A percentile compares a stretch with the other conserved stretches of the same genome.
Evolutionary conservation across 2,113 vertebrate genomes (phyloP).

Genomic region (Protobothrops flavoviridis): DNA sequence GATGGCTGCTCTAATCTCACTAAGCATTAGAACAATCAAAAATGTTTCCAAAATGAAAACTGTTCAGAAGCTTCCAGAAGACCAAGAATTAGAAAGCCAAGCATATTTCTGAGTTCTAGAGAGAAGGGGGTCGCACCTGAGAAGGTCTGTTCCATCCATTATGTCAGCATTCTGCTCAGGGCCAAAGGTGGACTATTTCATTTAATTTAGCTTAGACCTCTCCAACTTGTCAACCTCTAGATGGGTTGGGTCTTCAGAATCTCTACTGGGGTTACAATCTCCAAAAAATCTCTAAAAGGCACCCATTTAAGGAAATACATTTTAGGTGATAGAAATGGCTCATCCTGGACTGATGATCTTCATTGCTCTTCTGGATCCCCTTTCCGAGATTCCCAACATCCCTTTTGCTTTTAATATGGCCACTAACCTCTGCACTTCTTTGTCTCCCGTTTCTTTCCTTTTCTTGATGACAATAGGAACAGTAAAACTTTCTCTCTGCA

Average conservation of each 20-base stretch:
- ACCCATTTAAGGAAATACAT: background rate
- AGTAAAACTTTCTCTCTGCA: slow-evolving; percentile 40
- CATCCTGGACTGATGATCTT: background rate
- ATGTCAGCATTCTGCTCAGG: too few relatives aligned
- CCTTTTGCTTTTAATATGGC: background rate
- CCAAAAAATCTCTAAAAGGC: background rate
- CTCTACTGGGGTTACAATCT: background rate
- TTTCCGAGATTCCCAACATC: background rate
- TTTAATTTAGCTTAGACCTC: too few relatives aligned
- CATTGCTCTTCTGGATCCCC: background rate
- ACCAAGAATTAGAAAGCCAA: background rate
- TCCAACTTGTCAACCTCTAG: too few relatives aligned
- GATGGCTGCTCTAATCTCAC: background rate
- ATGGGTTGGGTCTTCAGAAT: background rate
- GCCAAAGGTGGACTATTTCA: too few relatives aligned
- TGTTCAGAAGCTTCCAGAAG: background rate
- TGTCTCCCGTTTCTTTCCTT: background rate
- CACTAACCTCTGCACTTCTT: background rate
- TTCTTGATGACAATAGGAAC: background rate
- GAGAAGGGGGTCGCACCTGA: background rate
- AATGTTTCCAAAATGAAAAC: background rate
- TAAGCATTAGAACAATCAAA: background rate
- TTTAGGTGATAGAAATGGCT: background rate
- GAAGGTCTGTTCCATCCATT: too few relatives aligned
- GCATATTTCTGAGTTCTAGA: background rate